Conservation (phyloP, 2,888 invertebrate genomes). For the Lomographa bimaculata region DNA sequence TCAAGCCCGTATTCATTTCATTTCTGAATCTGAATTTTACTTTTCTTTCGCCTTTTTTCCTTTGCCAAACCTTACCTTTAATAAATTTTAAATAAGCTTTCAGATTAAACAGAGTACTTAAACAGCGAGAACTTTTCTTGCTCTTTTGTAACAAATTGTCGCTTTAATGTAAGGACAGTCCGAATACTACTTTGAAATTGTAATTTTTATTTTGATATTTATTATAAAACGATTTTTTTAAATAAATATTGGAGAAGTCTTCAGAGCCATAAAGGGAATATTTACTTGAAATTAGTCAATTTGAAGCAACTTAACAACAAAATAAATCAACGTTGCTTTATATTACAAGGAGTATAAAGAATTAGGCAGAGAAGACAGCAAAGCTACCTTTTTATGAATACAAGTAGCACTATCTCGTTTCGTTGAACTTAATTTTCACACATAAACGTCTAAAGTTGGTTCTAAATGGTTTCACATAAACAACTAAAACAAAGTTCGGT, state of each 20-base stretch:
- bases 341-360: too few species aligned
- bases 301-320: too few species aligned
- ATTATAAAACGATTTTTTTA: too few species aligned
- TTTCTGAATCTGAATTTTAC: constrained; percentile 80
- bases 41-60: constrained; percentile 68
- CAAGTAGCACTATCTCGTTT: too few species aligned
- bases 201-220: too few species aligned
- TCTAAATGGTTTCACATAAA: constrained; percentile 43
- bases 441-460: constrained; percentile 35
- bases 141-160: too few species aligned
- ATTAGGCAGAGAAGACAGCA: too few species aligned
- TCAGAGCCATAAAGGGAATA: too few species aligned
- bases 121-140: constrained; percentile 38
- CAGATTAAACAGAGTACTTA: constrained; percentile 64
- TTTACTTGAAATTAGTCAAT: too few species aligned
- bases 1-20: constrained; percentile 81
- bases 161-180: constrained; percentile 33
- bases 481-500: constrained; percentile 45
- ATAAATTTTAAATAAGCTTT: constrained; percentile 78
- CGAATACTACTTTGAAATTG: constrained; percentile 3
- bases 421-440: constrained; percentile 31
- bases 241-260: too few species aligned
- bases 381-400: too few species aligned
- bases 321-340: too few species aligned
- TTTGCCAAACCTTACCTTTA: constrained; percentile 70